Evolutionary conservation across 2,797 vertebrate species (phyloP).

Genomic region (Pseudotriccus pelzelni): DNA sequence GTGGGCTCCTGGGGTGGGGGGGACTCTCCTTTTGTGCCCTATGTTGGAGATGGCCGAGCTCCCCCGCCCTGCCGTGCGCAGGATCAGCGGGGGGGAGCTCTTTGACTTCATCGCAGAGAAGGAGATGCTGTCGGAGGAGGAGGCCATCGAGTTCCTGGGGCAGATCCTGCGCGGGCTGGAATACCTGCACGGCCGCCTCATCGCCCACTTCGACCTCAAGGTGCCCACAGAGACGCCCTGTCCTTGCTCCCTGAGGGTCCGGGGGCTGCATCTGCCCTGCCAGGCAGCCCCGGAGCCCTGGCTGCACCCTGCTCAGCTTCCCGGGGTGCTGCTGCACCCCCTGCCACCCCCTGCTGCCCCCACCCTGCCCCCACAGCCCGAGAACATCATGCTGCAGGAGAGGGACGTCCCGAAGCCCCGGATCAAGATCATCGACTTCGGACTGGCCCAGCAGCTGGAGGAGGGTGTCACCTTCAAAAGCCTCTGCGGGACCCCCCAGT

Average conservation of each 20-base stretch:
- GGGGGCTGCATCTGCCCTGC: not conserved
- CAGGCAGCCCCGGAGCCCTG: not conserved
- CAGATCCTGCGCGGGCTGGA: constrained; percentile 81
- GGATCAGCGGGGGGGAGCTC: constrained; percentile 82
- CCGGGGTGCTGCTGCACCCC: not conserved
- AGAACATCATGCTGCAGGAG: constrained; percentile 85
- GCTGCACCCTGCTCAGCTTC: not conserved
- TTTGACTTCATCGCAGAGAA: constrained; percentile 88
- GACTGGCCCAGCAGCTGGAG: constrained; percentile 76
- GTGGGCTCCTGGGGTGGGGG: not conserved
- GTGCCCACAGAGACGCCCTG: not conserved
- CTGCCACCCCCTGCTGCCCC: rapidly evolving
- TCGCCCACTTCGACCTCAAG: constrained; percentile 85
- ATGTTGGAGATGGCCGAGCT: not conserved
- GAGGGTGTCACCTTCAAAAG: constrained; percentile 77
- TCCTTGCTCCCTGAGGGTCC: not conserved
- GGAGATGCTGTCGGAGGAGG: constrained; percentile 80
- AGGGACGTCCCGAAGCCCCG: constrained; percentile 66
- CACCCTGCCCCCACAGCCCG: constrained; percentile 57
- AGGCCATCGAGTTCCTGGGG: constrained; percentile 81
- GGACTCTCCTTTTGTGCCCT: not conserved
- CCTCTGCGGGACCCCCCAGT: constrained; percentile 79
- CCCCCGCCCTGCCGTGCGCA: not conserved
- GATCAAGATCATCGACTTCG: constrained; percentile 85
- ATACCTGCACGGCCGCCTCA: constrained; percentile 75